Evolutionary conservation across 1,140 invertebrate species (phyloP).

Genomic region (Hermetia illucens): DNA sequence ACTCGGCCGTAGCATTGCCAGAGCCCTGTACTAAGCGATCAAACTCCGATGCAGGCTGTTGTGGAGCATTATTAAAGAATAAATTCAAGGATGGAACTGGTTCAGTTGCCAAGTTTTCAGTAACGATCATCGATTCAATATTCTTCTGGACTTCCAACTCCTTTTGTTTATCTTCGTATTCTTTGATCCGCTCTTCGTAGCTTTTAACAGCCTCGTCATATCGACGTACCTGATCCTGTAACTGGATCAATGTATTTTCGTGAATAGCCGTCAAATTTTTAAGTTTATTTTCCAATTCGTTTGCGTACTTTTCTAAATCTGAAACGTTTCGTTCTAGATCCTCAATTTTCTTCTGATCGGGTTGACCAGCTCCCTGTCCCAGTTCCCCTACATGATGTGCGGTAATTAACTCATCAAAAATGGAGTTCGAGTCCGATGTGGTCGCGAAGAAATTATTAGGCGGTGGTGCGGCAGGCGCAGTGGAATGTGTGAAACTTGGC

Average conservation of each 20-base stretch:
- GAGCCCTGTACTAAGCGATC: conserved; percentile 7
- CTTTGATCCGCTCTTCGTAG: not conserved
- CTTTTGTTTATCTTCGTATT: not conserved
- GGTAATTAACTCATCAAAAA: conserved; percentile 23
- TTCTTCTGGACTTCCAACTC: not conserved
- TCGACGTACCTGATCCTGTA: not conserved
- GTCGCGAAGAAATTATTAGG: conserved; percentile 19
- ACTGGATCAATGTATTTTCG: not conserved
- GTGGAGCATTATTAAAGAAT: conserved; percentile 3
- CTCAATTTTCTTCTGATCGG: conserved; percentile 20
- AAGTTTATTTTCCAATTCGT: conserved; percentile 19
- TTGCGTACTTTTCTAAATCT: conserved; percentile 26
- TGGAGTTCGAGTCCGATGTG: conserved; percentile 13
- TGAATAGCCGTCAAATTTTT: not conserved
- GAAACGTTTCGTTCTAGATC: conserved; percentile 25
- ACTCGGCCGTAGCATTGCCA: conserved; percentile 5
- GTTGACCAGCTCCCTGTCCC: not conserved
- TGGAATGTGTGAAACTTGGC: too few species aligned
- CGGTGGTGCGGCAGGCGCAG: too few species aligned
- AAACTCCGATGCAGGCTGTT: conserved; percentile 1
- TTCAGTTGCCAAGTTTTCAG: not conserved
- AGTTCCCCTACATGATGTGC: conserved; percentile 8
- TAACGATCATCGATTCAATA: not conserved
- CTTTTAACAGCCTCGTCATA: not conserved
- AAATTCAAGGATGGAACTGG: not conserved